Evolutionary conservation across 2,888 invertebrate genomes (phyloP).

Genomic region (Epsilonema sp.): DNA sequence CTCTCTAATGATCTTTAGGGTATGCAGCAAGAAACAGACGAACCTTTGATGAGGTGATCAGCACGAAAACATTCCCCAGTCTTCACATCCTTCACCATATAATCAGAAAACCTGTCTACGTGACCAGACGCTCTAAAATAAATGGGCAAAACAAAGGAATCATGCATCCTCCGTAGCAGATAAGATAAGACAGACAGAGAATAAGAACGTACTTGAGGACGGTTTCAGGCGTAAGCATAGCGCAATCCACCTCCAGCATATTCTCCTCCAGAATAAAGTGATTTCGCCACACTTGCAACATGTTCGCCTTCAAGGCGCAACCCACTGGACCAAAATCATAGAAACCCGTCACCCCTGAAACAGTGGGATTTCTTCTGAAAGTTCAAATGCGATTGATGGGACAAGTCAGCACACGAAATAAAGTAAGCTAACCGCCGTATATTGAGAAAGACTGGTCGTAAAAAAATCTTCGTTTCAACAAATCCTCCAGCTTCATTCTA

Average conservation of each 20-base stretch:
- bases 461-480: slow-evolving; percentile 86
- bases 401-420: slow-evolving; percentile 9
- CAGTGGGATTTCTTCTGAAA: too few species aligned
- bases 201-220: slow-evolving; percentile 51
- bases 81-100: slow-evolving; percentile 92
- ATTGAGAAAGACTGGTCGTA: slow-evolving; percentile 97
- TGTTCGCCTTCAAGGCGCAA: slow-evolving; percentile 85
- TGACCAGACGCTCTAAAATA: slow-evolving; percentile 69
- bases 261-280: slow-evolving; percentile 91
- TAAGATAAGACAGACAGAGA: neutral
- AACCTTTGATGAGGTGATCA: slow-evolving; percentile 82
- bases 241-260: slow-evolving; percentile 96
- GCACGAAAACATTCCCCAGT: slow-evolving; percentile 91
- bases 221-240: slow-evolving; percentile 84
- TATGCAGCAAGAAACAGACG: too few species aligned
- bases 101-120: slow-evolving; percentile 92
- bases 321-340: slow-evolving; percentile 99
- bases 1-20: too few species aligned
- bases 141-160: neutral
- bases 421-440: slow-evolving; percentile 56
- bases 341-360: slow-evolving; percentile 46
- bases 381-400: too few species aligned
- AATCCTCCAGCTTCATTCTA: slow-evolving; percentile 80
- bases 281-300: slow-evolving; percentile 76
- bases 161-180: too few species aligned